Conservation (phyloP, 2,113 vertebrate species). For the Panurus biarmicus region DNA sequence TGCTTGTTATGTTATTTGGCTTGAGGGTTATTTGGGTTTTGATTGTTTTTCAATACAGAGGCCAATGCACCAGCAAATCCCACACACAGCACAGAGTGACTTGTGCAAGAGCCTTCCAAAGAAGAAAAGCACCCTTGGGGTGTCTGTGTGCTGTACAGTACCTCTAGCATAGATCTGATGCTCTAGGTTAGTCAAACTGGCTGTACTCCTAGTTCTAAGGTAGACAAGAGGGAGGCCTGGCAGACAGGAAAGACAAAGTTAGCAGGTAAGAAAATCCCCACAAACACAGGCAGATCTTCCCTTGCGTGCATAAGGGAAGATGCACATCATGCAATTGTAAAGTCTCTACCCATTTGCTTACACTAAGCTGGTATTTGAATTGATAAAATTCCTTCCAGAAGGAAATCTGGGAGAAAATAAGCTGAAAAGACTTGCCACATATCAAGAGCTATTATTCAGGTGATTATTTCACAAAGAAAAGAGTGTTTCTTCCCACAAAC, state of each 20-base stretch:
- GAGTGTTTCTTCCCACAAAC: neutral
- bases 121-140: neutral
- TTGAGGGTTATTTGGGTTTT: neutral
- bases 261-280: conserved; percentile 59
- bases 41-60: neutral
- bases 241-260: conserved; percentile 84
- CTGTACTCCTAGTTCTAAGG: conserved; percentile 99
- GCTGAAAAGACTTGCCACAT: neutral
- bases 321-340: neutral
- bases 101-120: neutral
- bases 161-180: conserved; percentile 94
- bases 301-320: neutral
- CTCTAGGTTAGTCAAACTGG: conserved; percentile 95
- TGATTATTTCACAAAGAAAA: neutral
- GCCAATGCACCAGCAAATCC: neutral
- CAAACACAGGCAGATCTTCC: neutral
- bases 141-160: conserved; percentile 77
- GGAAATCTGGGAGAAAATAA: neutral
- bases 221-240: conserved; percentile 94
- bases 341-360: neutral
- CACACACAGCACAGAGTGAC: neutral
- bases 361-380: neutral
- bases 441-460: neutral
- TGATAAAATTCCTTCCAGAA: neutral
- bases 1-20: fast-evolving